phyloP scores from a whole-genome alignment of 2,888 invertebrate species.

The Caenorhabditis angaria region DNA sequence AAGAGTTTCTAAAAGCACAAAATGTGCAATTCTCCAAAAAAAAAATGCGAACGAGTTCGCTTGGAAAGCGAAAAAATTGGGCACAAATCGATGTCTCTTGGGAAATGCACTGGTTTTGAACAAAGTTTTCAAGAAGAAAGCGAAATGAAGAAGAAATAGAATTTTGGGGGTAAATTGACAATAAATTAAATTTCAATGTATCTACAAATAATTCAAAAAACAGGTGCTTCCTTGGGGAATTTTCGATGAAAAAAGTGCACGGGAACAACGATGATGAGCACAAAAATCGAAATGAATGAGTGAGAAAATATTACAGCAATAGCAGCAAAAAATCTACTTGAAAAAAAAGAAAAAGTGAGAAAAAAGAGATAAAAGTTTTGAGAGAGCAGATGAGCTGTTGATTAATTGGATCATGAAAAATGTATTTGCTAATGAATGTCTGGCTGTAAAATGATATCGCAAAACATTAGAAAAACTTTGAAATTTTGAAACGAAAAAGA shows the following conservation, averaged over 20 bases:
- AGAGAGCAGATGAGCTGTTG: background rate
- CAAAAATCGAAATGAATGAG: constrained; percentile 13
- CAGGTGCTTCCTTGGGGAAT: too few relatives aligned
- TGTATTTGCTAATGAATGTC: background rate
- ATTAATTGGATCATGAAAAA: constrained; percentile 4
- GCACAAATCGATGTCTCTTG: background rate
- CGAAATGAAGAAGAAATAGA: too few relatives aligned
- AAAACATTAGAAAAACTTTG: background rate
- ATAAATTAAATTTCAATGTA: background rate
- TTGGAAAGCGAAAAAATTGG: too few relatives aligned
- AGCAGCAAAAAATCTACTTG: too few relatives aligned
- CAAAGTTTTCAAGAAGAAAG: background rate
- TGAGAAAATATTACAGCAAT: constrained; percentile 41
- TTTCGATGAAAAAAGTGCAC: constrained; percentile 27
- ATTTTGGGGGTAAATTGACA: background rate
- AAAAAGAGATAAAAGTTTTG: background rate
- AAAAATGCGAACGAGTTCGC: too few relatives aligned
- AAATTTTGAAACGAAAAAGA: background rate
- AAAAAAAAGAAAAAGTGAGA: background rate
- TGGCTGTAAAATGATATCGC: background rate
- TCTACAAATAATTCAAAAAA: too few relatives aligned
- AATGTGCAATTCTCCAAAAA: too few relatives aligned
- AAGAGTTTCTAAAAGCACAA: too few relatives aligned
- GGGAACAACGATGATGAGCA: background rate
- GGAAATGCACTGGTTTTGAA: constrained; percentile 7